These are phyloP conservation scores for Micromesistius poutassou DNA, from an alignment of 2,797 vertebrate genomes.

Conservation along the genomic window DNA sequence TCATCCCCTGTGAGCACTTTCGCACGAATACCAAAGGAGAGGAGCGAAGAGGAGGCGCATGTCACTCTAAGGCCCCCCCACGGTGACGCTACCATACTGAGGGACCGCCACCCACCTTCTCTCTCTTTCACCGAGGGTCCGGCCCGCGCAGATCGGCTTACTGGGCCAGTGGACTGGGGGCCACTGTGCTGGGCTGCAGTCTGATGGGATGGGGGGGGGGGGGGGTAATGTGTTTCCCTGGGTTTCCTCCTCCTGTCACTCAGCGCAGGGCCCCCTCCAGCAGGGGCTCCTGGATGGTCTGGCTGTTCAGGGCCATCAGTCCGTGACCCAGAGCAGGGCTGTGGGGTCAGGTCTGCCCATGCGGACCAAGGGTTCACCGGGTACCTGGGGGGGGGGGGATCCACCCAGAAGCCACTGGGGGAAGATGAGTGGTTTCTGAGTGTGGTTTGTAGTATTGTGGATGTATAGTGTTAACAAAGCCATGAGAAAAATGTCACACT, in stretches of 20 bases:
- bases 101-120: conserved; percentile 38
- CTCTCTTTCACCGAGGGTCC: conserved; percentile 46
- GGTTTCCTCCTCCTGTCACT: conserved; percentile 53
- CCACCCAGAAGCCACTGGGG: neutral
- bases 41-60: conserved; percentile 52
- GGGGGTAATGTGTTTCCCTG: conserved; percentile 28
- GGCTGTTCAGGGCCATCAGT: conserved; percentile 52
- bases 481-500: neutral
- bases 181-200: conserved; percentile 54
- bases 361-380: neutral
- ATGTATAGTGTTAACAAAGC: neutral
- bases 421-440: conserved; percentile 5
- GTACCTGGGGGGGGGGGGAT: neutral
- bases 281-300: conserved; percentile 57
- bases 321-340: conserved; percentile 37
- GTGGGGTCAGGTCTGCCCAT: conserved; percentile 42
- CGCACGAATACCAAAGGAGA: conserved; percentile 51
- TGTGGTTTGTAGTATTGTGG: neutral
- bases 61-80: conserved; percentile 62
- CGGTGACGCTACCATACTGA: conserved; percentile 63
- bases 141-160: conserved; percentile 59
- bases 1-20: conserved; percentile 50
- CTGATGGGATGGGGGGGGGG: conserved; percentile 21
- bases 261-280: conserved; percentile 54
- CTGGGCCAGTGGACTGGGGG: conserved; percentile 45